Conservation (phyloP, 2,797 vertebrate genomes). For the Pristis pectinata region DNA sequence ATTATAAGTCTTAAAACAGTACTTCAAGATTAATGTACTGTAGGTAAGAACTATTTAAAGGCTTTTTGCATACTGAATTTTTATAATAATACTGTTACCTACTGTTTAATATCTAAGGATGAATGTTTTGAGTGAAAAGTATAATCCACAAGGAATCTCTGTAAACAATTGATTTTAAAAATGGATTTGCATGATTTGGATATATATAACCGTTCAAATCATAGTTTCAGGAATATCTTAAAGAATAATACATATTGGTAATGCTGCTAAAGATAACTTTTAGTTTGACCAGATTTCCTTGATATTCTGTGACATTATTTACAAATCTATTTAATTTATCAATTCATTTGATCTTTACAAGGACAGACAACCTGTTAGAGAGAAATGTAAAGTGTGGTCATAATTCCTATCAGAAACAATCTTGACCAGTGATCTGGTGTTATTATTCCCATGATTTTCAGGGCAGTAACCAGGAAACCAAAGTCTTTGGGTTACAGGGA, state of each 20-base stretch:
- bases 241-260: neutral
- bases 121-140: neutral
- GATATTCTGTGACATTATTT: neutral
- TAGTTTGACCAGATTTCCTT: neutral
- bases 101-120: neutral
- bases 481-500: no score
- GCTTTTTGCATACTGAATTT: conserved; percentile 32
- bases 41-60: conserved; percentile 24
- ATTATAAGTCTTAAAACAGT: conserved; percentile 37
- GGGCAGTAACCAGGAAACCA: no score
- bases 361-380: neutral
- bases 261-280: neutral
- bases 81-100: neutral
- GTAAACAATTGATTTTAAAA: neutral
- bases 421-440: no score
- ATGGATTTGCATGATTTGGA: neutral
- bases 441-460: no score
- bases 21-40: conserved; percentile 35
- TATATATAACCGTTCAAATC: neutral
- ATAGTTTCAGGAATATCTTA: neutral
- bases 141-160: neutral
- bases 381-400: no score
- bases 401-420: no score
- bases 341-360: neutral
- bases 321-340: neutral